Evolutionary conservation across 2,113 vertebrate genomes (phyloP), one percentile per base, ranked within the genome.

Genomic region (Notothenia coriiceps): DNA sequence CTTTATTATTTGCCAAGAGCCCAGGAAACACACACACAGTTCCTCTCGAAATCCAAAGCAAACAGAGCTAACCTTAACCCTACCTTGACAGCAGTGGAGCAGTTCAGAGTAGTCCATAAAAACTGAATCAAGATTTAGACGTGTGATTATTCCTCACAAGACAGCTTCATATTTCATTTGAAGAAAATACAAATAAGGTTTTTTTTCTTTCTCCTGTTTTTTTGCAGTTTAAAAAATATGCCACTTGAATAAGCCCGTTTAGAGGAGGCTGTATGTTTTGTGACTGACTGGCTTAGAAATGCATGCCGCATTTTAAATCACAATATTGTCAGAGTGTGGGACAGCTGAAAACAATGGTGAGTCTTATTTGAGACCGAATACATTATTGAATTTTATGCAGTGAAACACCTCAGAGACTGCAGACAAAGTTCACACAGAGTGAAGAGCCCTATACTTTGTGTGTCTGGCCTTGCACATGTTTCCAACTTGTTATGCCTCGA

Each of bases 31-130:
- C 68, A 70, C 68, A 80, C 62, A 79, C 33, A 44, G 62, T 56
- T 61, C 49, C 60, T 65, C n/a, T 6, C 56, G 14, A 46, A 75
- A 77, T 84, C 86, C 88, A 93, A 92, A 82, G 79, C 69, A 92
- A 94, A 93, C 85, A 89, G 14, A 5, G 49, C 25, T 29, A 84
- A 82, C 61, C 71, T 80, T 55, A 90, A 79, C 66, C 60, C 74
- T 80, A 81, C 78, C 73, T 70, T 70, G 43, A 83, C 40, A 65
- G 70, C 65, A 66, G 65, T 25, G 51, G 62, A 25, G 78, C 77
- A 52, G 47, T 76, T 86, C 60, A 67, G 40, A 64, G 62, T 57
- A 71, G 81, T 89, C 79, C 57, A 67, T 75, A 52, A 63, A 52
- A 22, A 66, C 46, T 67, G 72, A 74, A 74, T 68, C 49, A 51